Conservation (phyloP, 2,113 vertebrate species). For the Eonycteris spelaea region DNA sequence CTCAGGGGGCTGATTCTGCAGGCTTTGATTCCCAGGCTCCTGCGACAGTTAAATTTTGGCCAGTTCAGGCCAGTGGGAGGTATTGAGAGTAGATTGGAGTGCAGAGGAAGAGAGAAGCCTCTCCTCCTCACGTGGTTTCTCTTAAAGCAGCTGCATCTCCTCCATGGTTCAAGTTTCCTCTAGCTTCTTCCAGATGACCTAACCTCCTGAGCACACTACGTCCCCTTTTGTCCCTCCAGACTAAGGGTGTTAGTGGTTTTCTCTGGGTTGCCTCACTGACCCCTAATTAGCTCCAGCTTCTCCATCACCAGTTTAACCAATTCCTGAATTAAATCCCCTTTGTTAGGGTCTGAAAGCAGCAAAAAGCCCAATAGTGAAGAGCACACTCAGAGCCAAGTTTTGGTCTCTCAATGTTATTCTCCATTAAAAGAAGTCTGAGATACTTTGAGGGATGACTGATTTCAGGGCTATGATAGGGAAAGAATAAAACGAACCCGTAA, state of each 20-base stretch:
- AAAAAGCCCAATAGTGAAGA: neutral
- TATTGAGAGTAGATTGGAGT: neutral
- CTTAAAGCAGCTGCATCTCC: neutral
- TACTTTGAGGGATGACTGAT: neutral
- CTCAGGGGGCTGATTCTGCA: neutral
- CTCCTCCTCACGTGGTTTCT: neutral
- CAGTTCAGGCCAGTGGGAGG: neutral
- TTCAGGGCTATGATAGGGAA: neutral
- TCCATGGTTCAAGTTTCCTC: neutral
- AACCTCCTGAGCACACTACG: no score
- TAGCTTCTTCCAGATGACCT: neutral
- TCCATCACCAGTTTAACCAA: neutral
- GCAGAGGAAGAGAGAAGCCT: neutral
- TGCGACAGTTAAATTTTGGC: neutral
- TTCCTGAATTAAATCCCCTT: neutral
- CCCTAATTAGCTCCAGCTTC: neutral
- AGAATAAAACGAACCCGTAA: neutral
- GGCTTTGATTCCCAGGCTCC: neutral
- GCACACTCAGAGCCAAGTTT: neutral
- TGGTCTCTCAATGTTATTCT: neutral
- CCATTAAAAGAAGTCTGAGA: neutral
- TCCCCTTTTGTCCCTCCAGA: neutral
- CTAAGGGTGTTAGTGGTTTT: neutral
- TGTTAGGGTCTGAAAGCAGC: neutral
- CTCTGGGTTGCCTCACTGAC: neutral